Base-by-base conservation (phyloP, 1,140 invertebrate species). In the Drosophila ficusphila region DNA sequence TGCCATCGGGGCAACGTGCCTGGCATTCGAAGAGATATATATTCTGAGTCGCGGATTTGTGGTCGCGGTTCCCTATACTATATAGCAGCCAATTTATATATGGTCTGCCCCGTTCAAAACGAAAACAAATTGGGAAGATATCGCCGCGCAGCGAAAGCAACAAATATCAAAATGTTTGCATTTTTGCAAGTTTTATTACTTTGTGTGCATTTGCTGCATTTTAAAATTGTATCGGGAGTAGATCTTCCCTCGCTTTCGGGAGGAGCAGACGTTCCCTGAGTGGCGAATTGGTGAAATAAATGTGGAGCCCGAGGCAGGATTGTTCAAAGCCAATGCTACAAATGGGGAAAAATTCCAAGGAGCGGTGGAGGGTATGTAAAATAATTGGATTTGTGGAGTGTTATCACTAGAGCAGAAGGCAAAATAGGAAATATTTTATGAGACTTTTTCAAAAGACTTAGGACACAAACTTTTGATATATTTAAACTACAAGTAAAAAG, bases 121-220 rank as follows among this genome's bases (percentile, higher is more conserved):
- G 60, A 88, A 82, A 86, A 86, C 76, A 82, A 86, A 88, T 82
- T 81, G 70, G 60, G 54, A 69, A 62, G 62, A 52, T 70, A 58
- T 33, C 49, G 56, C 11, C 67, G 53, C 67, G 53, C 71, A 76
- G 65, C 53, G 51, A 53, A 53, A 42, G 64, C 16, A 74, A 41
- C 14, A 41, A 62, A 46, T 51, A 36, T 46, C 19, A 60, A 76
- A 88, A 88, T 88, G 82, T 78, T 88, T 82, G 48, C 82, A 78
- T 68, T 88, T 82, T 75, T 64, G 77, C 70, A 49, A 52, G 57
- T 88, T 88, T 89, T 88, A 88, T 88, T 88, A 74, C 82, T 88
- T 68, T 88, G 62, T 88, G 82, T 88, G 82, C 82, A 88, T 82
- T 88, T 82, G 77, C 52, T 88, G 82, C 82, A 88, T 88, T 88